phyloP scores from a whole-genome alignment of 2,113 vertebrate species.

The Ranitomeya imitator region DNA sequence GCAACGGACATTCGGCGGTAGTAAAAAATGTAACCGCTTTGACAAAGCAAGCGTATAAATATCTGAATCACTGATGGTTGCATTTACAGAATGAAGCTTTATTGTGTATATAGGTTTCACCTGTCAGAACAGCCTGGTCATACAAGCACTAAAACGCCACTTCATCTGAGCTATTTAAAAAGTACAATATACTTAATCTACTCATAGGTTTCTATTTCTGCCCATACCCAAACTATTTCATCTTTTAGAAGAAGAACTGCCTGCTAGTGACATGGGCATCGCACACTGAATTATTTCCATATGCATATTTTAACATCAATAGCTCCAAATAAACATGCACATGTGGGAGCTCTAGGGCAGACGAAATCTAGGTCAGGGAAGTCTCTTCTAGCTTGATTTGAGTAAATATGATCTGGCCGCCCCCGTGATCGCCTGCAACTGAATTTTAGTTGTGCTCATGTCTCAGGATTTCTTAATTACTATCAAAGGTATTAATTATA shows the following conservation, averaged over 20 bases:
- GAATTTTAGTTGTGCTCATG: background rate
- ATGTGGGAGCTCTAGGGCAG: conserved; percentile 6
- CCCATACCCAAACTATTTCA: background rate
- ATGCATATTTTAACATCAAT: conserved; percentile 35
- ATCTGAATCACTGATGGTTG: conserved; percentile 38
- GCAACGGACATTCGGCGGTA: conserved; percentile 46
- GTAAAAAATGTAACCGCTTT: conserved; percentile 48
- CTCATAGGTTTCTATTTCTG: background rate
- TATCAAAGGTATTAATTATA: background rate
- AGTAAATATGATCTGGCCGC: background rate
- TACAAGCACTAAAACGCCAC: background rate
- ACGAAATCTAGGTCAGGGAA: background rate
- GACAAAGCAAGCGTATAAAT: conserved; percentile 44
- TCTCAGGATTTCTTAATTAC: background rate
- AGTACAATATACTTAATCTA: background rate
- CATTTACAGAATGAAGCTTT: conserved; percentile 13
- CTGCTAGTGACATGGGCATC: background rate
- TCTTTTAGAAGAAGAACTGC: background rate
- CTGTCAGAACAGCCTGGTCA: background rate
- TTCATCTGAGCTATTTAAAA: background rate
- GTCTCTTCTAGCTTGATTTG: background rate
- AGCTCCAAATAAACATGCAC: background rate
- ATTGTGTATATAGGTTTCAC: background rate
- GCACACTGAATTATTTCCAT: conserved; percentile 21
- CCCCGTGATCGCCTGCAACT: background rate